A percentile compares a stretch with the other conserved stretches of the same genome.
These are phyloP conservation scores for Achlya flavicornis DNA, from an alignment of 2,888 invertebrate genomes.

Conservation along the genomic window DNA sequence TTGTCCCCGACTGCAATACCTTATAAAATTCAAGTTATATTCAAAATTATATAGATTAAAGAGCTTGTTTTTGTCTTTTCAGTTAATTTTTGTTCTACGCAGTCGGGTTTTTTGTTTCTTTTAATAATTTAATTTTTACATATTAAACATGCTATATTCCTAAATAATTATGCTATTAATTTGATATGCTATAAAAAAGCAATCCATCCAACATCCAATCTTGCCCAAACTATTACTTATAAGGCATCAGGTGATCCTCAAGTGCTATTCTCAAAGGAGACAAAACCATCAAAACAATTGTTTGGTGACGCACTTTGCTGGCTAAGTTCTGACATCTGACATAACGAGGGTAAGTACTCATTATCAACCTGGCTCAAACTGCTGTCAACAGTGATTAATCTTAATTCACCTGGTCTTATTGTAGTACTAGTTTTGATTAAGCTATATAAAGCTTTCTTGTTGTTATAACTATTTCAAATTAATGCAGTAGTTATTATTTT, in stretches of 20 bases:
- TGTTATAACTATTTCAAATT: neutral
- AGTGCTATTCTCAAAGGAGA: neutral
- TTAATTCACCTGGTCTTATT: slow-evolving; percentile 44
- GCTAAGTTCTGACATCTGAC: slow-evolving; percentile 8
- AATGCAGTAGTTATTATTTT: too few species aligned
- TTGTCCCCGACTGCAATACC: too few species aligned
- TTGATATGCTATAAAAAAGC: too few species aligned
- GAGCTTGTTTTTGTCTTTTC: too few species aligned
- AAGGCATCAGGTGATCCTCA: slow-evolving; percentile 3
- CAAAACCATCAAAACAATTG: slow-evolving; percentile 12
- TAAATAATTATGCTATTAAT: too few species aligned
- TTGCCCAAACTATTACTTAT: neutral
- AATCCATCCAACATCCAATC: neutral
- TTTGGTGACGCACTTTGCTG: slow-evolving; percentile 11
- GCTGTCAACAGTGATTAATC: slow-evolving; percentile 56
- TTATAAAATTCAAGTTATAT: too few species aligned
- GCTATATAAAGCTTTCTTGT: slow-evolving; percentile 16
- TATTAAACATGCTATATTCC: too few species aligned
- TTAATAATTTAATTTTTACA: too few species aligned
- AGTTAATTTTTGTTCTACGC: too few species aligned
- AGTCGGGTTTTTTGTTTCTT: too few species aligned
- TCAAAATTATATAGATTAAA: too few species aligned
- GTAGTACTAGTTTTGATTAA: slow-evolving; percentile 42
- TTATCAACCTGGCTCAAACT: slow-evolving; percentile 41
- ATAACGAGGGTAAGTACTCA: slow-evolving; percentile 24